A percentile compares a stretch with the other conserved stretches of the same genome.
Conservation (phyloP, 2,113 vertebrate species). For the Heloderma charlesbogerti region DNA sequence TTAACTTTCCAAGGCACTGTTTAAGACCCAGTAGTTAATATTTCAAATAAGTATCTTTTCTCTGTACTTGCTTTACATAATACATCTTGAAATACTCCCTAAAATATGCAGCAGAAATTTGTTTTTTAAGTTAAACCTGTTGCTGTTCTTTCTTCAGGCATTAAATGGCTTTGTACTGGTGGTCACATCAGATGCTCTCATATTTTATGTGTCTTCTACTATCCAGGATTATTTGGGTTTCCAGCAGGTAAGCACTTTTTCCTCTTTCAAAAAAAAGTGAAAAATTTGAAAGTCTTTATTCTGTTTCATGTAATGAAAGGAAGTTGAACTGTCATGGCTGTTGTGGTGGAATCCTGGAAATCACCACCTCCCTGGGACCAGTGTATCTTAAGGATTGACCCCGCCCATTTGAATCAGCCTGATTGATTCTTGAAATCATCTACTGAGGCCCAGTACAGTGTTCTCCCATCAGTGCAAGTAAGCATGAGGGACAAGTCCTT, state of each 20-base stretch:
- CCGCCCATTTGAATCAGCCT: background rate
- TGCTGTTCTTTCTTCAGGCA: slow-evolving; percentile 73
- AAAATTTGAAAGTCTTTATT: background rate
- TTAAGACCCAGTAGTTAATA: background rate
- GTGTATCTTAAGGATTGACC: background rate
- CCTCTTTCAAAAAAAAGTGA: background rate
- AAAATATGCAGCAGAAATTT: slow-evolving; percentile 34
- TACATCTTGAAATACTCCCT: slow-evolving; percentile 63
- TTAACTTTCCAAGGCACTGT: background rate
- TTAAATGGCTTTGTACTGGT: slow-evolving; percentile 88
- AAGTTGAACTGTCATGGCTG: background rate
- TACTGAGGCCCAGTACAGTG: background rate
- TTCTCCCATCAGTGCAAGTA: background rate
- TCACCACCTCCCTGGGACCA: background rate
- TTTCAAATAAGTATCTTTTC: slow-evolving; percentile 13
- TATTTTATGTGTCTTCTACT: slow-evolving; percentile 86
- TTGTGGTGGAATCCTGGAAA: background rate
- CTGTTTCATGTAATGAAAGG: background rate
- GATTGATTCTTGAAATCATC: background rate
- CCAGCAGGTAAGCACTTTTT: slow-evolving; percentile 79
- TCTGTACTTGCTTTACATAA: slow-evolving; percentile 30
- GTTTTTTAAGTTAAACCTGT: slow-evolving; percentile 42
- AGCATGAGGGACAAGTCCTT: background rate
- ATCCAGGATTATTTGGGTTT: slow-evolving; percentile 89
- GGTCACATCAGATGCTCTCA: slow-evolving; percentile 82